Conservation (phyloP, 2,113 vertebrate species). For the Nyctereutes procyonoides region DNA sequence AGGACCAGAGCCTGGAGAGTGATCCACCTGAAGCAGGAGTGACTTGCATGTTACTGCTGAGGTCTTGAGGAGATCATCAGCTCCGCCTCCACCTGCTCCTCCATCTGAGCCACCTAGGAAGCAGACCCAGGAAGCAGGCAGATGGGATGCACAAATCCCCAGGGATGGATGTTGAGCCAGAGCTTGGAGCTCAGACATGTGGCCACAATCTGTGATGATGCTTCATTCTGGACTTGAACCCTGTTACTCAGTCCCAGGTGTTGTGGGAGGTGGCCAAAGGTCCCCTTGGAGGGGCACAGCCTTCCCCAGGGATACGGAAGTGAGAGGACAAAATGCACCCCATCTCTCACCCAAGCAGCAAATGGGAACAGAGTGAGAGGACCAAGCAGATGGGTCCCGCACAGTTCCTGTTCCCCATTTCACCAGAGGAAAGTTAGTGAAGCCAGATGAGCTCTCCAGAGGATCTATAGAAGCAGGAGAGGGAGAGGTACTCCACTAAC, state of each 20-base stretch:
- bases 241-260: neutral
- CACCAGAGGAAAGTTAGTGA: neutral
- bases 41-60: neutral
- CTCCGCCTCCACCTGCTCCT: neutral
- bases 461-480: neutral
- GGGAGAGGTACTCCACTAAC: neutral
- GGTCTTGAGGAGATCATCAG: neutral
- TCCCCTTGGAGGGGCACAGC: neutral
- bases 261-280: neutral
- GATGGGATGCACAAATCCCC: neutral
- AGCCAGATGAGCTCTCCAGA: neutral
- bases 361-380: neutral
- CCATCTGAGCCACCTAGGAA: neutral
- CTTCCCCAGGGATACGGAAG: neutral
- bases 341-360: neutral
- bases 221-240: neutral
- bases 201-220: neutral
- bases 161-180: neutral
- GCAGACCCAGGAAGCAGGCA: neutral
- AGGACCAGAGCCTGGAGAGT: neutral
- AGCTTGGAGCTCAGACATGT: neutral
- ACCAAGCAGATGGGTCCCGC: neutral
- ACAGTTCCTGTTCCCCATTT: neutral
- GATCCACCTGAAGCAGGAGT: neutral
- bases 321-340: neutral